These are phyloP conservation scores for Oscheius sp. DNA, from an alignment of 2,888 invertebrate genomes.

Conservation along the genomic window DNA sequence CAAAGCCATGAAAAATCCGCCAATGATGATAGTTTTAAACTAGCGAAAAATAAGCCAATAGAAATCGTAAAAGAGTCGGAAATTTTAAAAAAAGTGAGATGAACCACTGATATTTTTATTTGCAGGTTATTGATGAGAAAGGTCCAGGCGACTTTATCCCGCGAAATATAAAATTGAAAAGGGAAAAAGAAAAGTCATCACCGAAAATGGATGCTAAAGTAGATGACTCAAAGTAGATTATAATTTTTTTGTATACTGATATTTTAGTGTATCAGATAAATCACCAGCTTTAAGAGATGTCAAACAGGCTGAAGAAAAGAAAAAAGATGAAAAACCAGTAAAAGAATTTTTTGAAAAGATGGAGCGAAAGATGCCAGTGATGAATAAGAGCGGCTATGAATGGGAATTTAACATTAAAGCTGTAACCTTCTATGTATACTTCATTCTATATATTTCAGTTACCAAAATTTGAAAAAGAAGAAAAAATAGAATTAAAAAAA, in stretches of 20 bases:
- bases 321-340: background rate
- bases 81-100: slow-evolving; percentile 19
- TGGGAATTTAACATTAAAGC: slow-evolving; percentile 11
- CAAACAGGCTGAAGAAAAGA: background rate
- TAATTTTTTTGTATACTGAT: background rate
- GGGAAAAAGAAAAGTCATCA: background rate
- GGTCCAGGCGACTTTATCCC: slow-evolving; percentile 24
- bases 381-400: background rate
- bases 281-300: no score
- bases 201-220: background rate
- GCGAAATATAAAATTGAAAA: slow-evolving; percentile 19
- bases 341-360: background rate
- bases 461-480: background rate
- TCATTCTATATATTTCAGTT: background rate
- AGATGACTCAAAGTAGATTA: background rate
- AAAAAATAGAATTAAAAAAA: background rate
- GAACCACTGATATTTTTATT: background rate
- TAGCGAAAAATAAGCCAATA: slow-evolving; percentile 1
- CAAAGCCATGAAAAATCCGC: background rate
- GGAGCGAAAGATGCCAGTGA: background rate
- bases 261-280: no score
- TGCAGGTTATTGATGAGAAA: slow-evolving; percentile 10
- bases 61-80: slow-evolving; percentile 5
- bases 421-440: background rate
- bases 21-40: background rate